A percentile compares a stretch with the other conserved stretches of the same genome.
phyloP scores from a whole-genome alignment of 2,888 invertebrate species.

The Aphelenchoides bicaudatus region DNA sequence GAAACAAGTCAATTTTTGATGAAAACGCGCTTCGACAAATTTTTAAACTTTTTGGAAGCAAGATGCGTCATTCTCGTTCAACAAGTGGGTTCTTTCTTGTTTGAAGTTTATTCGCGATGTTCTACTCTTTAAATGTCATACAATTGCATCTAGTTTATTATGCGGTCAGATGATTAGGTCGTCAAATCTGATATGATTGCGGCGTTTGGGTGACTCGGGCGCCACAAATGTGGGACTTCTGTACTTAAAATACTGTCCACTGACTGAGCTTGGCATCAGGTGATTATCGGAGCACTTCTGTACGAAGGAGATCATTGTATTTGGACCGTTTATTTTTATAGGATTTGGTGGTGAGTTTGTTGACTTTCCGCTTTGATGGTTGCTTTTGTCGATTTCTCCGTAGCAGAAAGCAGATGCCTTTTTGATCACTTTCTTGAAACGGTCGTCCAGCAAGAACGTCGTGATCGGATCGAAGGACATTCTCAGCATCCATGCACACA shows the following conservation, averaged over 20 bases:
- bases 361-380: neutral
- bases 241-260: constrained; percentile 31
- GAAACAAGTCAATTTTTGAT: too few relatives aligned
- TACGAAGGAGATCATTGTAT: constrained; percentile 25
- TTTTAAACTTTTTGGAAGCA: too few relatives aligned
- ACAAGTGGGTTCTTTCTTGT: too few relatives aligned
- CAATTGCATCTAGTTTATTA: too few relatives aligned
- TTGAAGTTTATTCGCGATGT: too few relatives aligned
- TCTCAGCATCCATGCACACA: constrained; percentile 34
- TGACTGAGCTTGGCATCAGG: constrained; percentile 29
- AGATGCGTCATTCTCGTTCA: too few relatives aligned
- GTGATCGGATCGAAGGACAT: constrained; percentile 35
- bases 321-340: neutral
- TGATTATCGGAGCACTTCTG: constrained; percentile 33
- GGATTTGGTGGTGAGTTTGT: neutral
- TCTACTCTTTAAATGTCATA: too few relatives aligned
- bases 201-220: neutral
- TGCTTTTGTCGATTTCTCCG: constrained; percentile 16
- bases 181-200: constrained; percentile 22
- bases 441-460: constrained; percentile 30
- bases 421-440: constrained; percentile 27
- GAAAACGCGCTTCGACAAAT: too few relatives aligned
- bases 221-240: constrained; percentile 14
- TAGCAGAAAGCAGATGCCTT: neutral
- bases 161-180: constrained; percentile 20